A percentile compares a stretch with the other conserved stretches of the same genome.
These are phyloP conservation scores for Camelus bactrianus DNA, from an alignment of 2,113 vertebrate species.

Conservation along the genomic window DNA sequence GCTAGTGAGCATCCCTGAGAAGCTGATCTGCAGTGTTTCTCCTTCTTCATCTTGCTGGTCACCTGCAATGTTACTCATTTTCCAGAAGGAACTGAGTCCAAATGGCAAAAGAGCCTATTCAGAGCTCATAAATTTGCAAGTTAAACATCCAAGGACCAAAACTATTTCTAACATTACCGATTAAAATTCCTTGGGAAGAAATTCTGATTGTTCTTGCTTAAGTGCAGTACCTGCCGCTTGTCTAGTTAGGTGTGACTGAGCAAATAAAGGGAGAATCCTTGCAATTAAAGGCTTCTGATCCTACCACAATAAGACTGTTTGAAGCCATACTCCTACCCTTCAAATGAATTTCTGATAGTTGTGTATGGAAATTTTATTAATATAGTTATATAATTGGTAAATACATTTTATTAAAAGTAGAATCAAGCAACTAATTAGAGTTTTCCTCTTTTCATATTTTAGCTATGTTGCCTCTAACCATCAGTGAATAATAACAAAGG, in stretches of 20 bases:
- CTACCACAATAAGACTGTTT: accelerated
- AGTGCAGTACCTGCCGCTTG: not conserved
- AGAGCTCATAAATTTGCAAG: not conserved
- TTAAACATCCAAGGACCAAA: not conserved
- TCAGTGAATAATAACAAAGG: not conserved
- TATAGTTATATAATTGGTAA: not conserved
- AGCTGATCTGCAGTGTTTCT: not conserved
- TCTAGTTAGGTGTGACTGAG: not conserved
- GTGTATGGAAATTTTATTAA: not conserved
- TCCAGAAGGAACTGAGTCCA: not conserved
- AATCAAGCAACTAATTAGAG: not conserved
- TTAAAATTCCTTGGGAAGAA: not conserved
- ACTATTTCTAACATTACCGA: not conserved
- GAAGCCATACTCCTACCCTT: not conserved
- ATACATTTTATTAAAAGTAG: not conserved
- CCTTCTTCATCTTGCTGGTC: not conserved
- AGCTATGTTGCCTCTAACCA: not conserved
- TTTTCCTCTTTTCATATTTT: not conserved
- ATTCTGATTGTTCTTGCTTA: not conserved
- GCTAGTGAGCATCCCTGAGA: not conserved
- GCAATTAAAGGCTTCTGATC: not conserved
- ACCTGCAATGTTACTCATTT: not conserved
- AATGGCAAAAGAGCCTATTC: not conserved
- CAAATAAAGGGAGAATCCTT: not conserved
- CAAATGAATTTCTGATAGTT: not conserved